A percentile compares a stretch with the other conserved stretches of the same genome.
phyloP scores from a whole-genome alignment of 2,888 invertebrate species.

The Andricus quercusramuli region DNA sequence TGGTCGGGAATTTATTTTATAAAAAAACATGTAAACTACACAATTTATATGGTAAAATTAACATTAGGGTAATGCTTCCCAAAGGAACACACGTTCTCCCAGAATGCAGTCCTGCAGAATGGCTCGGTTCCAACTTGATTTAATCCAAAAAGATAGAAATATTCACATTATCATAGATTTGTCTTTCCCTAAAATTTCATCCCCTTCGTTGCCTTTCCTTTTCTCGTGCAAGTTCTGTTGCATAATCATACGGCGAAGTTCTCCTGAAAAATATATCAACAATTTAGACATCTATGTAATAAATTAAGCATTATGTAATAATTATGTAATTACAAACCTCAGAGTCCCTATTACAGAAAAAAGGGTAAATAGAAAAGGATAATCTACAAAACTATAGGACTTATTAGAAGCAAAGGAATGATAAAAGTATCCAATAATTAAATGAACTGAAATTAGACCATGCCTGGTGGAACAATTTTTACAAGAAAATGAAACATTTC shows the following conservation, averaged over 20 bases:
- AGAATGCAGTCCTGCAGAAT: slow-evolving; percentile 57
- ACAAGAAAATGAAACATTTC: too few species aligned
- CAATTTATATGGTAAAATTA: slow-evolving; percentile 67
- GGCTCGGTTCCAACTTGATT: slow-evolving; percentile 70
- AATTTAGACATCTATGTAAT: background rate
- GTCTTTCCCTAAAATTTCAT: slow-evolving; percentile 57
- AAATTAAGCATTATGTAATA: background rate
- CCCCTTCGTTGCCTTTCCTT: slow-evolving; percentile 76
- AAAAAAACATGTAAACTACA: slow-evolving; percentile 77
- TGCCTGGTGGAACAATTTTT: too few species aligned
- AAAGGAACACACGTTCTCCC: slow-evolving; percentile 43
- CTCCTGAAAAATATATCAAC: slow-evolving; percentile 62
- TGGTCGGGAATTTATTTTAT: slow-evolving; percentile 61
- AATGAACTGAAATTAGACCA: too few species aligned
- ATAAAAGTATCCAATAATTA: too few species aligned
- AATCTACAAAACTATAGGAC: too few species aligned
- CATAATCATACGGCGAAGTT: slow-evolving; percentile 73
- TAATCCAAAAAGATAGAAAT: slow-evolving; percentile 43
- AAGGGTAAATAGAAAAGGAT: background rate
- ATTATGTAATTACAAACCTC: background rate
- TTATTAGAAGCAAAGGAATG: too few species aligned
- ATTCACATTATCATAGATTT: slow-evolving; percentile 48
- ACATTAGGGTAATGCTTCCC: slow-evolving; percentile 63
- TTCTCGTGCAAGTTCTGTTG: slow-evolving; percentile 76
- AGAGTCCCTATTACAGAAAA: background rate